Conservation (phyloP, 2,113 vertebrate genomes). For the Chamaetylas fuelleborni region DNA sequence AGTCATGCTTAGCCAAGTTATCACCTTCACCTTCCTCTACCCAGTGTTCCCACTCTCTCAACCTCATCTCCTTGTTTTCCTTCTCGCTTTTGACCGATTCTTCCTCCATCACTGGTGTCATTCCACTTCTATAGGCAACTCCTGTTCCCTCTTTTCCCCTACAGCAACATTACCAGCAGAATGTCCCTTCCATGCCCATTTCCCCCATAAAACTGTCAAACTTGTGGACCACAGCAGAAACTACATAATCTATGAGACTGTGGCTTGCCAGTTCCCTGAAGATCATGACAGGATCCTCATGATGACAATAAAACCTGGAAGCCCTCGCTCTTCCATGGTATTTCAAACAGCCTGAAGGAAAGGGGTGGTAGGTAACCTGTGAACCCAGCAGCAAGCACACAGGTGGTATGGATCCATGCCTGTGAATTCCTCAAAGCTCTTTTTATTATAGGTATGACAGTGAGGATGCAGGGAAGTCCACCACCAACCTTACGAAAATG, state of each 20-base stretch:
- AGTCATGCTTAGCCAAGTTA: background rate
- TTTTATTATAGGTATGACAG: background rate
- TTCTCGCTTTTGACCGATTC: fast-evolving
- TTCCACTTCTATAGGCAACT: background rate
- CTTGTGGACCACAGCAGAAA: background rate
- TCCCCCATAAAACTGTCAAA: background rate
- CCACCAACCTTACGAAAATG: background rate
- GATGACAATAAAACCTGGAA: fast-evolving
- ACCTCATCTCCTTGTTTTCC: background rate
- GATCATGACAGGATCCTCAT: background rate
- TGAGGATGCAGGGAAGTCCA: fast-evolving
- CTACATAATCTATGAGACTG: fast-evolving
- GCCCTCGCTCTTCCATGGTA: background rate
- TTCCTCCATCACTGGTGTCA: background rate
- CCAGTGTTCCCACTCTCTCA: background rate
- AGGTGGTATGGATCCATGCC: fast-evolving
- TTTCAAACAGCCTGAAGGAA: background rate
- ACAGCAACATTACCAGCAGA: background rate
- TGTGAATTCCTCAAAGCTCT: too few relatives aligned
- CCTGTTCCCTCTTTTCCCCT: background rate
- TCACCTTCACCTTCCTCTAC: background rate
- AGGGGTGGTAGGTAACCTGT: background rate
- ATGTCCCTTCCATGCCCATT: background rate
- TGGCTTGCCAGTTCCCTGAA: background rate
- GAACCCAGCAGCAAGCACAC: background rate